Evolutionary conservation across 2,113 vertebrate genomes (phyloP).

Genomic region (Nettapus auritus): DNA sequence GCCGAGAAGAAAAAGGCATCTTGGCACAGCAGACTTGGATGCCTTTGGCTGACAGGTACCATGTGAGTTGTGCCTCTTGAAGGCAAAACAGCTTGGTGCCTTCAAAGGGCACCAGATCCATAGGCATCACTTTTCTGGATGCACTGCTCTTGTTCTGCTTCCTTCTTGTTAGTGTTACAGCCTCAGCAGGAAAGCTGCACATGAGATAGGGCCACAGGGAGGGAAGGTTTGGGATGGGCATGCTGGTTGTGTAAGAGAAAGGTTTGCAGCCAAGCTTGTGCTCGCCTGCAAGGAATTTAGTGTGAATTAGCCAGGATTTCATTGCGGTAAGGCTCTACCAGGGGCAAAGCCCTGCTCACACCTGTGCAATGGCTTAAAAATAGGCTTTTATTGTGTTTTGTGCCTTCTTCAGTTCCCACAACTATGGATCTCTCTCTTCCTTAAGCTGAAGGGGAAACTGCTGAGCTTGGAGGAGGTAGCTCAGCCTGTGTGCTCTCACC

Average conservation of each 20-base stretch:
- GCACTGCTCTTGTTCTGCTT: neutral
- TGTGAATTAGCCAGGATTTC: neutral
- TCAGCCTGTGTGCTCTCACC: neutral
- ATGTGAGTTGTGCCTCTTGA: neutral
- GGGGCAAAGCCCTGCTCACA: neutral
- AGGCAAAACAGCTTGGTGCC: neutral
- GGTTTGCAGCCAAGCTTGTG: neutral
- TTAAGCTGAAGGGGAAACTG: neutral
- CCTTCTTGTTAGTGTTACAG: neutral
- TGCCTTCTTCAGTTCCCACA: neutral
- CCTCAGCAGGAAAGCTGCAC: neutral
- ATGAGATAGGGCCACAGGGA: neutral
- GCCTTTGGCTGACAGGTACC: neutral
- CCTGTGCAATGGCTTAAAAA: neutral
- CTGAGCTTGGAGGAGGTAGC: neutral
- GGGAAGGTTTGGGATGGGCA: neutral
- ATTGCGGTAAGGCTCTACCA: neutral
- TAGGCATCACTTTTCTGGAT: neutral
- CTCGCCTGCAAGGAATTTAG: fast-evolving
- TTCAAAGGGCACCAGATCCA: neutral
- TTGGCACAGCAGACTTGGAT: neutral
- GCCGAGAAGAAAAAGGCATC: neutral
- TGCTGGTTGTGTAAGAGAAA: neutral
- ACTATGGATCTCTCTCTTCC: fast-evolving
- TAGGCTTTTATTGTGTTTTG: neutral